Base-by-base conservation (phyloP, 2,797 vertebrate species). In the Malurus splendens region DNA sequence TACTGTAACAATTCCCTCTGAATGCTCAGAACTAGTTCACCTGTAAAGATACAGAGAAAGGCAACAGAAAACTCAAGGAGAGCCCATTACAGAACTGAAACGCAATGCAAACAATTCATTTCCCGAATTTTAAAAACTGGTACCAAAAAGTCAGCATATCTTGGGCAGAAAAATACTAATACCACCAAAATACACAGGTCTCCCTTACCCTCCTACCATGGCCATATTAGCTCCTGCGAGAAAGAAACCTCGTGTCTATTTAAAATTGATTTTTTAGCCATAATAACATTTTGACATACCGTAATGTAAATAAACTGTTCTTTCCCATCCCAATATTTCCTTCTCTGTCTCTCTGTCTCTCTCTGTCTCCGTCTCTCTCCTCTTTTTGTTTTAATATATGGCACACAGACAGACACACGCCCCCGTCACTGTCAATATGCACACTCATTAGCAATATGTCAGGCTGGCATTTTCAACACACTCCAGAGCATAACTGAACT, bases 401-500 rank as follows among this genome's bases (percentile, higher is more conserved):
- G 86, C 87, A 88, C 79, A 73, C 59, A 90, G 89, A 84, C 92
- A 89, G 74, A 87, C 60, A 93, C 92, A 89, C 91, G 90, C 91
- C 90, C 90, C 95, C 92, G 61, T 95, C 93, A 92, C 94, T 96
- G 95, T 97, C 94, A 96, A 93, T 96, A 96, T 94, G 96, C 96
- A 95, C 84, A 89, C 93, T 95, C 95, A 96, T 96, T 96, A 97
- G 96, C 93, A 95, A 96, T 94, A 95, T 94, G 92, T 94, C 95
- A 96, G 93, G 85, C 85, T 95, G 95, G 88, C 92, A 95, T 93
- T 96, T 96, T 87, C 87, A 96, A 92, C 95, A 94, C 95, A 94
- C 94, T 95, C 93, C 80, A 81, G 93, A 96, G 94, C 87, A 87
- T 81, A 91, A 87, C 93, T 89, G 93, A 82, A 84, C 92, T 88